phyloP scores from a whole-genome alignment of 2,797 vertebrate species.

The Sylvia borin region DNA sequence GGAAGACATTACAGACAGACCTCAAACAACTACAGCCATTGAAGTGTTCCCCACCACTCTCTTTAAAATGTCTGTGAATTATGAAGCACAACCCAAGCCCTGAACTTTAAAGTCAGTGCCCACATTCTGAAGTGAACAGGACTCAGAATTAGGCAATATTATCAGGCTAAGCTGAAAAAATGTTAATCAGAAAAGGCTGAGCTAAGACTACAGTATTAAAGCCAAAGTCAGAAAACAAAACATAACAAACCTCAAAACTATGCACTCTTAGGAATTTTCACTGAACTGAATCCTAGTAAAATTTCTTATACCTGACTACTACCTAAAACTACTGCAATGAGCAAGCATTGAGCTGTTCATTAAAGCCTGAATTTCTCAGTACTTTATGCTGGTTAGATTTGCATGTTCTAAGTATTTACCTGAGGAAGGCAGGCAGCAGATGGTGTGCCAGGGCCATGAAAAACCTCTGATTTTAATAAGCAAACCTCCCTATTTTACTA shows the following conservation, averaged over 20 bases:
- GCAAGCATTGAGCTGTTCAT: background rate
- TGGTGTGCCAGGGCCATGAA: background rate
- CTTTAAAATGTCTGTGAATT: background rate
- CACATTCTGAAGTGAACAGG: background rate
- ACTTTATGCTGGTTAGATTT: background rate
- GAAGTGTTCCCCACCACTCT: background rate
- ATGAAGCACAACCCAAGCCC: background rate
- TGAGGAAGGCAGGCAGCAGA: background rate
- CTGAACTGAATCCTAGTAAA: background rate
- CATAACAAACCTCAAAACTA: background rate
- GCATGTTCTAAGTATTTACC: background rate
- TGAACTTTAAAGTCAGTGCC: background rate
- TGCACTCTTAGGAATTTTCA: background rate
- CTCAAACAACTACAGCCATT: background rate
- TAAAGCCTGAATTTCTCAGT: background rate
- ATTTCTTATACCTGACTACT: background rate
- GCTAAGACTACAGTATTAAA: background rate
- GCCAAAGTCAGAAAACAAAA: background rate
- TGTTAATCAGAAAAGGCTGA: background rate
- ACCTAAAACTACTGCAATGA: background rate
- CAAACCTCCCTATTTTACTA: background rate
- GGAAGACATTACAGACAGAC: background rate
- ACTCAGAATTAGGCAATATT: background rate
- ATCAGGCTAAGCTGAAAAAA: background rate
- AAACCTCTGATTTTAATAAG: background rate